Base-by-base conservation (phyloP, 2,113 vertebrate species). In the Lates calcarifer region DNA sequence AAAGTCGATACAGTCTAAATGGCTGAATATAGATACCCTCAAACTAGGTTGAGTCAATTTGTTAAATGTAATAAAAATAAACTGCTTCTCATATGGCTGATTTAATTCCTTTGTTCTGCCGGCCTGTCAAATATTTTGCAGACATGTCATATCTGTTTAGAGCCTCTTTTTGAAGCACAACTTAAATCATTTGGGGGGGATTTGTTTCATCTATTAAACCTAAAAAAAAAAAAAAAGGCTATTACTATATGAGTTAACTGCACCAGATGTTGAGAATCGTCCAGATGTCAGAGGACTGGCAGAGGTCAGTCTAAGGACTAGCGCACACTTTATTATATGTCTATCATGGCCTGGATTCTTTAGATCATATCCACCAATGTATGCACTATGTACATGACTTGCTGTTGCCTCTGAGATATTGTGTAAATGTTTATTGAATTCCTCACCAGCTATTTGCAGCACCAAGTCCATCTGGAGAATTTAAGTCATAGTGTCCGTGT, bases 401-500 rank as follows among this genome's bases (percentile, higher is more conserved):
- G 57, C 64, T 39, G 61, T 76, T 72, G 53, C 71, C 76, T 82
- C 68, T 69, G 51, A 71, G 55, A 39, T 11, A 64, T 41, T 78
- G 57, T 53, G 64, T 74, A 56, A 68, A 39, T 74, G 58, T 76
- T 87, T 56, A 81, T 49, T 75, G 35, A 69, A 58, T 71, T 66
- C 81, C 62, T 77, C 39, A 58, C 28, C 77, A 79, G 35, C 53
- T 56, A 73, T 84, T 82, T 84, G 33, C 24, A 85, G 51, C 83
- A 74, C 43, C 37, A 43, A 61, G 68, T 75, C 87, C 78, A 84
- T 82, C 84, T 87, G 79, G 77, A 86, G 57, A 68, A 47, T 75
- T 61, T 61, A 69, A 81, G 75, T 82, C 87, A 77, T 31, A 60
- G 56, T 60, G 29, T 47, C 80, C 58, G 57, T 77, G 72, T 69